phyloP scores from a whole-genome alignment of 1,140 invertebrate species.

The Ganaspis sp. region DNA sequence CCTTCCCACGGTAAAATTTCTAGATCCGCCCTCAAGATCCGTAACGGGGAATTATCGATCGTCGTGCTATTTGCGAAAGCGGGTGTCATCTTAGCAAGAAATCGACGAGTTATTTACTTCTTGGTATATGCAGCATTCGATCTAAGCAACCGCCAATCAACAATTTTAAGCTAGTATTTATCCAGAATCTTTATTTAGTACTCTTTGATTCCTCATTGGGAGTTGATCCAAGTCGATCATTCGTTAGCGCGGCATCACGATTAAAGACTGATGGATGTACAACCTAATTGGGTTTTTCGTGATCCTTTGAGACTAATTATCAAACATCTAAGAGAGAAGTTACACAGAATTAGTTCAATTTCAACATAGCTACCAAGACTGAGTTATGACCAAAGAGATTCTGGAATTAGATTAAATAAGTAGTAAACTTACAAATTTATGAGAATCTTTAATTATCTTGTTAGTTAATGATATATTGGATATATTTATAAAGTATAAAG shows the following conservation, averaged over 20 bases:
- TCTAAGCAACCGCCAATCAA: constrained; percentile 26
- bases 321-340: constrained; percentile 6
- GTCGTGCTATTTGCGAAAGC: constrained; percentile 51
- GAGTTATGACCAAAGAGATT: not conserved
- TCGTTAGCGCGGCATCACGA: constrained; percentile 9
- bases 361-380: not conserved
- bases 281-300: constrained; percentile 31
- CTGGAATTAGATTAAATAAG: not conserved
- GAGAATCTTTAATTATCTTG: not conserved
- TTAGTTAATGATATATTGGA: too few relatives aligned
- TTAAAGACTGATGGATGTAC: constrained; percentile 15
- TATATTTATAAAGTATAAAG: too few relatives aligned
- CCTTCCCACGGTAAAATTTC: not conserved
- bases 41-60: constrained; percentile 29
- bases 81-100: constrained; percentile 41
- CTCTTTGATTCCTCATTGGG: not conserved
- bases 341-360: constrained; percentile 1
- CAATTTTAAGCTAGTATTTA: constrained; percentile 5
- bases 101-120: constrained; percentile 39
- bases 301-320: constrained; percentile 26
- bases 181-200: not conserved
- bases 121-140: not conserved
- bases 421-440: too few relatives aligned
- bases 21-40: constrained; percentile 4
- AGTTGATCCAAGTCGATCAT: not conserved